phyloP scores from a whole-genome alignment of 2,113 vertebrate genomes.

The Solea senegalensis region DNA sequence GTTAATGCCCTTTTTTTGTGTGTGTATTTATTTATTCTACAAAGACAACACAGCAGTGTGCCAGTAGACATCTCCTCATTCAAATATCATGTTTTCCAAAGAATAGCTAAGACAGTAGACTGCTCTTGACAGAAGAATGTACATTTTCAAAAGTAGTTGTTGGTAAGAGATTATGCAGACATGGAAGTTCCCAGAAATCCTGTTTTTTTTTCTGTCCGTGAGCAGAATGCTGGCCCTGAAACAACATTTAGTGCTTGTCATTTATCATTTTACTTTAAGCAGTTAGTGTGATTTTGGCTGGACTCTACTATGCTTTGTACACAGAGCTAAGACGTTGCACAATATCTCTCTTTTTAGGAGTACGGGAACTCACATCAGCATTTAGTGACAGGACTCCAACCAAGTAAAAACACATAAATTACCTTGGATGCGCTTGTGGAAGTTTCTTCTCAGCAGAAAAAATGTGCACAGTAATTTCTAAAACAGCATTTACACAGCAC shows the following conservation, averaged over 20 bases:
- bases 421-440: conserved; percentile 7
- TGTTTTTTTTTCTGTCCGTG: conserved; percentile 56
- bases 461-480: conserved; percentile 1
- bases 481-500: conserved; percentile 3
- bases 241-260: conserved; percentile 52
- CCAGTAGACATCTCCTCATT: conserved; percentile 38
- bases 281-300: conserved; percentile 54
- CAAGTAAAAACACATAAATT: conserved; percentile 7
- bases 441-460: neutral
- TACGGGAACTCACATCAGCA: conserved; percentile 26
- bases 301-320: conserved; percentile 28
- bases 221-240: conserved; percentile 64
- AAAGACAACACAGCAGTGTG: conserved; percentile 12
- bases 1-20: conserved; percentile 7
- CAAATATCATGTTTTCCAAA: conserved; percentile 37
- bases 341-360: conserved; percentile 36
- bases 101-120: conserved; percentile 37
- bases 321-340: conserved; percentile 43
- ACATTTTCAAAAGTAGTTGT: conserved; percentile 47
- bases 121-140: conserved; percentile 41
- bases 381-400: conserved; percentile 21
- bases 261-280: conserved; percentile 56
- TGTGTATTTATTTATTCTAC: conserved; percentile 47
- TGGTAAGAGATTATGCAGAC: conserved; percentile 36
- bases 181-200: conserved; percentile 65